These are phyloP conservation scores for Candidula unifasciata DNA, from an alignment of 2,888 invertebrate species.

Conservation along the genomic window DNA sequence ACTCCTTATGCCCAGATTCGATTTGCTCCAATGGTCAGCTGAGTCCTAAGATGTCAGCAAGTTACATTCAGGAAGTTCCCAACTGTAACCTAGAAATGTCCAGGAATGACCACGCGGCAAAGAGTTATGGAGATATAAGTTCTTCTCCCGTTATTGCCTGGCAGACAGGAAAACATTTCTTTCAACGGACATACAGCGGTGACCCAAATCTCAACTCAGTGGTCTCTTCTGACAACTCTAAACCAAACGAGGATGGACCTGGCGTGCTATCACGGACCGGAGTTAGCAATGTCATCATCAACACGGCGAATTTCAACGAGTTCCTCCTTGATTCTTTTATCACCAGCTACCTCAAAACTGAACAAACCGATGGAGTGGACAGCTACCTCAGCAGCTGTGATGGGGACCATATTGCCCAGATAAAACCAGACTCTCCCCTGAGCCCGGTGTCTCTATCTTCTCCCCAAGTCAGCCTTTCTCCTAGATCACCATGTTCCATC, in stretches of 20 bases:
- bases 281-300: neutral
- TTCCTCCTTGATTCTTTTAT: neutral
- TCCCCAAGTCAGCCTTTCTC: conserved; percentile 14
- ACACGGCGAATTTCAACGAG: neutral
- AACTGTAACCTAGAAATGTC: neutral
- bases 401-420: neutral
- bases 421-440: conserved; percentile 9
- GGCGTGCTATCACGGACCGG: neutral
- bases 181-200: no score
- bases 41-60: neutral
- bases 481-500: neutral
- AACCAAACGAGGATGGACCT: neutral
- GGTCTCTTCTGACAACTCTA: no score
- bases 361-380: neutral
- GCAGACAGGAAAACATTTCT: neutral
- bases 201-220: neutral
- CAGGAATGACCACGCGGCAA: neutral
- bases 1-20: neutral
- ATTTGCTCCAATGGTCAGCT: neutral
- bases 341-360: neutral
- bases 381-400: neutral
- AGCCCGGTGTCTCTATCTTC: conserved; percentile 27
- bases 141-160: neutral
- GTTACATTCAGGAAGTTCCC: neutral
- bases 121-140: neutral